These are phyloP conservation scores for Siniperca scherzeri DNA, from an alignment of 2,797 vertebrate genomes.

Conservation along the genomic window DNA sequence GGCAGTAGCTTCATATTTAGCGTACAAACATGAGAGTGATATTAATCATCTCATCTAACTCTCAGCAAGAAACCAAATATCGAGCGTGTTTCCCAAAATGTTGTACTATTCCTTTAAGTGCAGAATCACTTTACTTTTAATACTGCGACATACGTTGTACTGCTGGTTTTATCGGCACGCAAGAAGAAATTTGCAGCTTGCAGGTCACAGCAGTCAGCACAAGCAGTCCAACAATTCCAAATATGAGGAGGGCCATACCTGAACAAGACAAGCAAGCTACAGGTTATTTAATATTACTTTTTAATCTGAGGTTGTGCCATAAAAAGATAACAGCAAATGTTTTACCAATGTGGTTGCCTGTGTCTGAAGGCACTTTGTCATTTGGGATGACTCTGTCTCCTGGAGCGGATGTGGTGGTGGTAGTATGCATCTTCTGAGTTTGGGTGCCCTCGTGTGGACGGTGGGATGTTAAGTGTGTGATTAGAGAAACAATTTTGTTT, in stretches of 20 bases:
- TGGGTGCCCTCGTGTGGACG: background rate
- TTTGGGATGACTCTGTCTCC: fast-evolving
- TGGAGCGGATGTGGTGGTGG: background rate
- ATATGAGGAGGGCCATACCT: slow-evolving; percentile 55
- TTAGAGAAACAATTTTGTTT: background rate
- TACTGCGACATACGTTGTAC: slow-evolving; percentile 60
- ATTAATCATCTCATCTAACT: background rate
- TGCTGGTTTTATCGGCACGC: slow-evolving; percentile 14
- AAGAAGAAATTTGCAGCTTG: slow-evolving; percentile 51
- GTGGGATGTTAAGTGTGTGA: background rate
- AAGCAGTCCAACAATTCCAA: slow-evolving; percentile 64
- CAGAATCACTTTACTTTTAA: background rate
- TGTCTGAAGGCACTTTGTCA: background rate
- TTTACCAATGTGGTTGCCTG: slow-evolving; percentile 52
- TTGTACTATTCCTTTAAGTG: background rate
- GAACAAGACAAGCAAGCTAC: background rate
- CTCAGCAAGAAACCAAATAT: background rate
- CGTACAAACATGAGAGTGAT: background rate
- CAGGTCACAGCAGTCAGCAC: slow-evolving; percentile 59
- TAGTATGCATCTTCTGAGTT: background rate
- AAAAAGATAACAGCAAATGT: background rate
- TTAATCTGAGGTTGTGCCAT: background rate
- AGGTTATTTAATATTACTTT: slow-evolving; percentile 12
- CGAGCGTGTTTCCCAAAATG: background rate
- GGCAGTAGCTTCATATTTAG: background rate